phyloP scores from a whole-genome alignment of 2,797 vertebrate species.

The Poecilia picta region DNA sequence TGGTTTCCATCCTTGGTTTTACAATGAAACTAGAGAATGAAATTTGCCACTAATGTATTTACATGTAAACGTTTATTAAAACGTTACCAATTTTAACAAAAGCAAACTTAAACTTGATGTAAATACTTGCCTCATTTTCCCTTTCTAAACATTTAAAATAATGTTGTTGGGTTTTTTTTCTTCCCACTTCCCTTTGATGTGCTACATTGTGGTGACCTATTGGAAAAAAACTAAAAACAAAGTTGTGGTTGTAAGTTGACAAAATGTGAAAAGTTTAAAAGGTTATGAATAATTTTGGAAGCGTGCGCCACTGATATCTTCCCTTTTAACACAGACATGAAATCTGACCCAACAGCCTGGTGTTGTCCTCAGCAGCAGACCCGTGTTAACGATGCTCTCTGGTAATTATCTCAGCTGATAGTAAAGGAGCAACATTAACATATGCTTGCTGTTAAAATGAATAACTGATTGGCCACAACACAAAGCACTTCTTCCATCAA shows the following conservation, averaged over 20 bases:
- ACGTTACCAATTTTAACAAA: too few species aligned
- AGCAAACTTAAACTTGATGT: not conserved
- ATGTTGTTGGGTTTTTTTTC: too few species aligned
- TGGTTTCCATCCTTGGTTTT: too few species aligned
- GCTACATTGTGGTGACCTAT: not conserved
- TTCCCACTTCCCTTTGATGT: not conserved
- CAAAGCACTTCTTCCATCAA: not conserved
- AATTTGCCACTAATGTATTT: too few species aligned
- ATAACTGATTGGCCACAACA: not conserved
- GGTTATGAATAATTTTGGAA: not conserved
- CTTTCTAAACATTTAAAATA: not conserved
- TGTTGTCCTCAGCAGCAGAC: not conserved
- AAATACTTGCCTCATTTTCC: not conserved
- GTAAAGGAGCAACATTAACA: not conserved
- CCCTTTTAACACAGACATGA: not conserved
- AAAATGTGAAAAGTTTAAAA: not conserved
- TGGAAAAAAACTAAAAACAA: not conserved
- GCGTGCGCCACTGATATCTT: not conserved
- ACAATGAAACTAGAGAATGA: too few species aligned
- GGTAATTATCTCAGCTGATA: not conserved
- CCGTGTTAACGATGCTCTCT: not conserved
- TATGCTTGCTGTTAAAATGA: not conserved
- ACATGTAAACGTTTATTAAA: too few species aligned
- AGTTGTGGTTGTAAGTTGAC: not conserved
- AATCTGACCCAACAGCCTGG: not conserved